Evolutionary conservation across 2,113 vertebrate genomes (phyloP).

Genomic region (Vulpes lagopus): DNA sequence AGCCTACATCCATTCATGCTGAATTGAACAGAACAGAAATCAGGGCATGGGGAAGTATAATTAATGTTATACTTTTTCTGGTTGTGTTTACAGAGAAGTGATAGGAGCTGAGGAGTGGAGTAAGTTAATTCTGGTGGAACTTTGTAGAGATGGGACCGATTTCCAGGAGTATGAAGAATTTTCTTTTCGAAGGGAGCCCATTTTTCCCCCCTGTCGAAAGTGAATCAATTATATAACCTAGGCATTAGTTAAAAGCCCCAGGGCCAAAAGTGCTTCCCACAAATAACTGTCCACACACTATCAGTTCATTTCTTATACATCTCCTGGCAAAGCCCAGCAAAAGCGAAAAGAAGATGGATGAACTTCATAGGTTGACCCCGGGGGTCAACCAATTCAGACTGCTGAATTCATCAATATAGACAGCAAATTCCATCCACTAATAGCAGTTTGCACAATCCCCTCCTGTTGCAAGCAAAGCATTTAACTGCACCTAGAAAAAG

Average conservation of each 20-base stretch:
- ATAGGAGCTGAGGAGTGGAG: too few species aligned
- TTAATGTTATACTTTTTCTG: neutral
- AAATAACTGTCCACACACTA: slow-evolving; percentile 52
- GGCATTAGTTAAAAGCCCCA: slow-evolving; percentile 67
- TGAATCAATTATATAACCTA: slow-evolving; percentile 47
- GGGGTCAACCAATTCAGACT: slow-evolving; percentile 39
- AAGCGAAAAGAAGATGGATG: slow-evolving; percentile 66
- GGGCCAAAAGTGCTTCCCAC: slow-evolving; percentile 56
- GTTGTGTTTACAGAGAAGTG: neutral
- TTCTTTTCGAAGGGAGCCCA: slow-evolving; percentile 55
- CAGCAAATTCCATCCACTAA: neutral
- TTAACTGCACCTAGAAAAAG: neutral
- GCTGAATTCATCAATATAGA: slow-evolving; percentile 28
- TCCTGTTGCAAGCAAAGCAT: neutral
- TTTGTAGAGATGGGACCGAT: neutral
- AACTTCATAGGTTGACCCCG: slow-evolving; percentile 41
- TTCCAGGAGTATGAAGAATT: slow-evolving; percentile 3
- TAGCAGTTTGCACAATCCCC: neutral
- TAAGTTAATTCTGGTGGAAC: neutral
- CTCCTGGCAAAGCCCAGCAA: slow-evolving; percentile 18
- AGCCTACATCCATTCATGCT: neutral
- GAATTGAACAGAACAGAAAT: slow-evolving; percentile 7
- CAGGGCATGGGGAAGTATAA: neutral
- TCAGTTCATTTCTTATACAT: slow-evolving; percentile 61
- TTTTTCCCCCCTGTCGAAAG: slow-evolving; percentile 54